phyloP scores from a whole-genome alignment of 2,113 vertebrate species.

The Euleptes europaea region DNA sequence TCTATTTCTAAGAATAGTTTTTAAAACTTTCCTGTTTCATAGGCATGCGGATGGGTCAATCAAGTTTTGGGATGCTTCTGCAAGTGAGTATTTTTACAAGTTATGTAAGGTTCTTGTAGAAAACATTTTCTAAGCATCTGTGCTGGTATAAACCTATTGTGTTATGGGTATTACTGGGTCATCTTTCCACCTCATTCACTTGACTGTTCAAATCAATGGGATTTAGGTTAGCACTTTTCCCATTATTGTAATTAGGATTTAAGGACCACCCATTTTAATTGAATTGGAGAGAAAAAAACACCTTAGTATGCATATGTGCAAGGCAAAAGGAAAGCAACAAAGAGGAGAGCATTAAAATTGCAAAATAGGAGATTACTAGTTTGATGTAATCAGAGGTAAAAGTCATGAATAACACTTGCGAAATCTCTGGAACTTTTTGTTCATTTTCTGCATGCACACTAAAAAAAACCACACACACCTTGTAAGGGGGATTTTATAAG shows the following conservation, averaged over 20 bases:
- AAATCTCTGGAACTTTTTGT: not conserved
- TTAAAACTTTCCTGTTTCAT: slow-evolving; percentile 43
- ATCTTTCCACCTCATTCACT: not conserved
- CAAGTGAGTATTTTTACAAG: slow-evolving; percentile 82
- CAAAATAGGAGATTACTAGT: not conserved
- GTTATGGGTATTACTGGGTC: not conserved
- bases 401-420: not conserved
- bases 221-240: not conserved
- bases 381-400: not conserved
- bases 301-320: not conserved
- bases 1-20: slow-evolving; percentile 26
- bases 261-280: not conserved
- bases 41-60: slow-evolving; percentile 98
- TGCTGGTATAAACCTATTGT: slow-evolving; percentile 14
- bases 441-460: not conserved
- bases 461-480: not conserved
- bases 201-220: not conserved
- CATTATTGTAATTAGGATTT: not conserved
- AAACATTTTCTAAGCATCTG: slow-evolving; percentile 7
- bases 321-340: not conserved
- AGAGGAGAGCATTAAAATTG: not conserved
- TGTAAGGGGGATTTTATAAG: not conserved
- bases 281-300: not conserved
- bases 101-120: not conserved
- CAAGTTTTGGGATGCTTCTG: slow-evolving; percentile 99